Evolutionary conservation across 2,797 vertebrate species (phyloP).

Genomic region (Apogon talboti): DNA sequence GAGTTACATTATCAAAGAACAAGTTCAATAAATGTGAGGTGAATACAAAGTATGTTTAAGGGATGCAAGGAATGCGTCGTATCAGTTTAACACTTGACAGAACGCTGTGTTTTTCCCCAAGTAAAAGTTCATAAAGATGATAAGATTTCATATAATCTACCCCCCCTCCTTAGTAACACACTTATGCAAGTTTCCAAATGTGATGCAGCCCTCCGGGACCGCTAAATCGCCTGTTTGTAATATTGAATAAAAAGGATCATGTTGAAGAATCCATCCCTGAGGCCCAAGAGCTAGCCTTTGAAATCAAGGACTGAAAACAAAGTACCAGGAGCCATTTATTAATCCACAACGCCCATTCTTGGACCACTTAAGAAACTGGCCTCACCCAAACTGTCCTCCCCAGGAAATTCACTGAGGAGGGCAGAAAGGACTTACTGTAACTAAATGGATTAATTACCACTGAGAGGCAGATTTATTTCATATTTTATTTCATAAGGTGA

Average conservation of each 20-base stretch:
- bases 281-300: slow-evolving; percentile 3
- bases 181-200: slow-evolving; percentile 4
- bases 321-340: slow-evolving; percentile 17
- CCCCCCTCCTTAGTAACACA: no score
- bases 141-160: slow-evolving; percentile 1
- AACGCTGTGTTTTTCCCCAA: slow-evolving; percentile 40
- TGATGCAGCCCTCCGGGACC: slow-evolving; percentile 10
- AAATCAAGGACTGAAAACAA: slow-evolving; percentile 18
- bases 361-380: background rate
- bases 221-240: slow-evolving; percentile 37
- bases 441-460: slow-evolving; percentile 30
- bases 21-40: background rate
- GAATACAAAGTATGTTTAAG: slow-evolving; percentile 11
- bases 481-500: slow-evolving; percentile 11
- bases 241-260: slow-evolving; percentile 21
- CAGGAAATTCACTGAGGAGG: slow-evolving; percentile 8
- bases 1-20: no score
- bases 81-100: slow-evolving; percentile 29
- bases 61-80: background rate
- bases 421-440: background rate
- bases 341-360: slow-evolving; percentile 10
- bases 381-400: slow-evolving; percentile 4
- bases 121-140: background rate
- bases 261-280: slow-evolving; percentile 28
- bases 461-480: slow-evolving; percentile 21